Percentiles rank a stretch among this genome's conserved stretches.
These are phyloP conservation scores for Ailuropoda melanoleuca DNA, from an alignment of 2,113 vertebrate genomes.

Conservation along the genomic window DNA sequence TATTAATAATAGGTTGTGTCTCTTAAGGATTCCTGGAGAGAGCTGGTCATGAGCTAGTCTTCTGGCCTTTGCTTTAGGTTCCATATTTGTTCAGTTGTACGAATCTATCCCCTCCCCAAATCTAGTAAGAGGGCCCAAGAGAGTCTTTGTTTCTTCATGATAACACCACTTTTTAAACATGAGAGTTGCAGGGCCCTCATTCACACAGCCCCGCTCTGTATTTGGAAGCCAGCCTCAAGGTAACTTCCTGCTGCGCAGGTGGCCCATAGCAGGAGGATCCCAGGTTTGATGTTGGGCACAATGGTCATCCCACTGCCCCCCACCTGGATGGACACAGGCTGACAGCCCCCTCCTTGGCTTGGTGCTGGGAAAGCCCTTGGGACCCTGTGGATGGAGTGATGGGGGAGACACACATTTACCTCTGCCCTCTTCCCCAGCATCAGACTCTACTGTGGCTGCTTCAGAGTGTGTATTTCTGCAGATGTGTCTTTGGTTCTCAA, in stretches of 20 bases:
- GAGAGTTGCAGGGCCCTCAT: background rate
- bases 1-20: background rate
- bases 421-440: background rate
- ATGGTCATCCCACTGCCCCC: background rate
- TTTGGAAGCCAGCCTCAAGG: background rate
- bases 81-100: background rate
- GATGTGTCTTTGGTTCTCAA: background rate
- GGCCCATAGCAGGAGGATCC: background rate
- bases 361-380: background rate
- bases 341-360: background rate
- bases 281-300: background rate
- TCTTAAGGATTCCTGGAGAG: background rate
- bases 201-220: background rate
- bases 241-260: background rate
- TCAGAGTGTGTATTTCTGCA: background rate
- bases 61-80: constrained; percentile 2
- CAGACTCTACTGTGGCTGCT: background rate
- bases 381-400: background rate
- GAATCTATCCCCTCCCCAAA: background rate
- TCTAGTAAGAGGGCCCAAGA: background rate
- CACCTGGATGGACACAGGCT: background rate
- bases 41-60: background rate
- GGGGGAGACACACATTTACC: background rate
- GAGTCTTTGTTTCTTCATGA: background rate
- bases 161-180: background rate